Conservation (phyloP, 1,140 invertebrate species). For the Macrosteles quadrilineatus region DNA sequence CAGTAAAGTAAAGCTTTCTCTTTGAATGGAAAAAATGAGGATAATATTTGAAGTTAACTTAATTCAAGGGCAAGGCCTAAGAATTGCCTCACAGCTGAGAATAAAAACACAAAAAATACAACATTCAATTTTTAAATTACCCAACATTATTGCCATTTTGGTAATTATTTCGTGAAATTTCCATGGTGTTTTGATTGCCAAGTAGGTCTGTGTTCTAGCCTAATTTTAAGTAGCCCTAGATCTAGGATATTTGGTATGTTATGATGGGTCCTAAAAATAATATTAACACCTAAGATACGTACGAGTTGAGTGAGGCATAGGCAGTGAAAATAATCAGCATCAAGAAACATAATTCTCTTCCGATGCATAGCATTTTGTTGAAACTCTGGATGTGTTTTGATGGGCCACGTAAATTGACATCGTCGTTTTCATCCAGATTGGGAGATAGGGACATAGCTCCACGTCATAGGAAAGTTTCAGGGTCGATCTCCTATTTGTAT, state of each 20-base stretch:
- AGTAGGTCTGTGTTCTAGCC: too few relatives aligned
- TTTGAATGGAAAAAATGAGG: too few relatives aligned
- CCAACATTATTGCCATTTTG: too few relatives aligned
- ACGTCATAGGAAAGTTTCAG: slow-evolving; percentile 27
- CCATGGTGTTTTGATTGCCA: too few relatives aligned
- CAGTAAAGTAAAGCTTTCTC: too few relatives aligned
- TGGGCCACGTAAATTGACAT: slow-evolving; percentile 41
- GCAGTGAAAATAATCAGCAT: slow-evolving; percentile 52
- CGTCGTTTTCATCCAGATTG: slow-evolving; percentile 28
- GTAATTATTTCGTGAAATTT: too few relatives aligned
- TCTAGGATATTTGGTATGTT: neutral
- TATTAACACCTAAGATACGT: slow-evolving; percentile 43
- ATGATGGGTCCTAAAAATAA: neutral
- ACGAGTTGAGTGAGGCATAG: slow-evolving; percentile 54
- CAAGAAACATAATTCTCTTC: slow-evolving; percentile 51
- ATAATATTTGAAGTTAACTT: too few relatives aligned
- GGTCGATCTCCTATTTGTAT: neutral
- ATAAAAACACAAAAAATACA: too few relatives aligned
- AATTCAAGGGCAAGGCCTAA: too few relatives aligned
- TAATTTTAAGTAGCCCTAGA: neutral
- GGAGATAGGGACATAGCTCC: slow-evolving; percentile 33
- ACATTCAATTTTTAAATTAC: too few relatives aligned
- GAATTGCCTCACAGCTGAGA: too few relatives aligned
- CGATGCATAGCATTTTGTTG: slow-evolving; percentile 52
- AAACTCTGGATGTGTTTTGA: slow-evolving; percentile 39